A percentile compares a stretch with the other conserved stretches of the same genome.
Conservation (phyloP, 2,113 vertebrate species). For the Poeciliopsis turrubarensis region DNA sequence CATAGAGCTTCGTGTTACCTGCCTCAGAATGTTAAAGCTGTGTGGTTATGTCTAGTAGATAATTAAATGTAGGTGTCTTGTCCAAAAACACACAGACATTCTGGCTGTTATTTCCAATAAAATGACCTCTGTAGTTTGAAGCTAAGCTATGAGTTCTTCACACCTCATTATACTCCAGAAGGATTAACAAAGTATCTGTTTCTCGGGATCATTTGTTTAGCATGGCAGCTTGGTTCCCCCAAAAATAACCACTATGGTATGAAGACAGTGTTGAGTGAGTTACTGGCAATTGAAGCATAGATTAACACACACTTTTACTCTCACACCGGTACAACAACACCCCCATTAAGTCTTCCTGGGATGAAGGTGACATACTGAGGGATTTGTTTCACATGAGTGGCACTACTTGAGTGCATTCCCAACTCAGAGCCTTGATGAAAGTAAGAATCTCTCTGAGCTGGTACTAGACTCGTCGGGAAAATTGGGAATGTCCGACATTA, state of each 20-base stretch:
- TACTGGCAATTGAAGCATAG: conserved; percentile 6
- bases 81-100: no score
- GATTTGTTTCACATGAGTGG: conserved; percentile 30
- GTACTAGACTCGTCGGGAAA: conserved; percentile 2
- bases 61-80: no score
- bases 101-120: neutral
- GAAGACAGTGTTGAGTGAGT: conserved; percentile 47
- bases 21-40: neutral
- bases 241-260: conserved; percentile 42
- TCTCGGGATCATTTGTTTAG: conserved; percentile 36
- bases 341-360: conserved; percentile 14
- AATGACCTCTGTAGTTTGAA: conserved; percentile 26
- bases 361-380: conserved; percentile 13
- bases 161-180: conserved; percentile 43
- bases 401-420: conserved; percentile 50
- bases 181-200: conserved; percentile 36
- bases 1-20: neutral
- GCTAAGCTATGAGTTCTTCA: conserved; percentile 9
- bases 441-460: conserved; percentile 2
- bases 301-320: conserved; percentile 4
- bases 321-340: conserved; percentile 38
- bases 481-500: conserved; percentile 4
- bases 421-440: neutral
- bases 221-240: conserved; percentile 10
- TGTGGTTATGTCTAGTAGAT: no score